Base-by-base conservation (phyloP, 92 coral and sea anemone genomes). In the Metridium senile region DNA sequence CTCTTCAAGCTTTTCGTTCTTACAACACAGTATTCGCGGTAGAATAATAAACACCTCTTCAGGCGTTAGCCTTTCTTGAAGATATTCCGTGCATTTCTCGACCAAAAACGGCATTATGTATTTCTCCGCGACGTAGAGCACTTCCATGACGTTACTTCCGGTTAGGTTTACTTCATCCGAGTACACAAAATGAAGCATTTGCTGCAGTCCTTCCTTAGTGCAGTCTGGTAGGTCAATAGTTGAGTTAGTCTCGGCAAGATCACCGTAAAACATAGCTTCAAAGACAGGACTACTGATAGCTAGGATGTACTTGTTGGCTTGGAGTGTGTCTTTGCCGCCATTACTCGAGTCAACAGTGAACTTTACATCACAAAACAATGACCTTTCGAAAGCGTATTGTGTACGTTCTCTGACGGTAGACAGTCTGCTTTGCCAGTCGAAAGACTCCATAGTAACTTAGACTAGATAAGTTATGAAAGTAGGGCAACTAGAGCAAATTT, bases 221-320 rank as follows among this genome's bases (percentile, higher is more conserved):
- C 82, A 65, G 64, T 67, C 66, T 26, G 23, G 65, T 2, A 73
- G 78, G 0, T 77, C 57, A 59, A 66, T 49, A 46, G 53, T 66
- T 34, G 62, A 62, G 26, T 20, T 18, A 22, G 29, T 78, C 62
- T 78, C 83, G 8, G 83, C 75, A 20, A 78, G 59, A 0, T 51
- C 4, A 19, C 83, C 83, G 67, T 52, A 68, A 34, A 77, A 77
- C 82, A 65, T 65, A 33, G 82, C 74, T 31, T 47, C 59, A 39
- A 77, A 77, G 33, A 77, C 82, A 30, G 82, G 82, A 77, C 82
- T 77, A 47, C 82, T 65, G 53, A 62, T 45, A 26, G 82, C 82
- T 43, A 77, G 32, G 10, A 78, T 51, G 75, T 67, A 78, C 49
- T 69, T 78, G 67, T 78, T 77, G 33, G 73, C 83, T 20, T 75